A percentile compares a stretch with the other conserved stretches of the same genome.
phyloP scores from a whole-genome alignment of 1,140 invertebrate species.

The Pararge aegeria region DNA sequence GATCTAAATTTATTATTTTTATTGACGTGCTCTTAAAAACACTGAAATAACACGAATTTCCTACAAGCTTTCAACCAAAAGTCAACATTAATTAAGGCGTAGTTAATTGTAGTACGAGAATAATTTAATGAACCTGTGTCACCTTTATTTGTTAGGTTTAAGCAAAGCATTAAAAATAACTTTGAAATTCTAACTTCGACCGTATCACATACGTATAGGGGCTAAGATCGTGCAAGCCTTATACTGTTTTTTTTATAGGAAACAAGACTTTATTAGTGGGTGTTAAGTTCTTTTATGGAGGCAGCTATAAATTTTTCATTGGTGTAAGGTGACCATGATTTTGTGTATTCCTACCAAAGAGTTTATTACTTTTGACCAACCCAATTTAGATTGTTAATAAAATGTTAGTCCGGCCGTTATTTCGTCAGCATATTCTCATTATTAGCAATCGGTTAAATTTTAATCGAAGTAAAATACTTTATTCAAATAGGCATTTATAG shows the following conservation, averaged over 20 bases:
- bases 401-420: too few relatives aligned
- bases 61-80: too few relatives aligned
- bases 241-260: neutral
- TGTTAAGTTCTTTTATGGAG: neutral
- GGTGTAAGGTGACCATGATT: neutral
- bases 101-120: neutral
- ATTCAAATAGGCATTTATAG: too few relatives aligned
- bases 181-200: neutral
- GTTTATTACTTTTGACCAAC: neutral
- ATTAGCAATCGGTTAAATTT: too few relatives aligned
- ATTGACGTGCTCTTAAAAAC: too few relatives aligned
- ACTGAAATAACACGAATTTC: too few relatives aligned
- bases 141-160: slow-evolving; percentile 1
- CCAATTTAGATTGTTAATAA: neutral
- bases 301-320: neutral
- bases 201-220: neutral
- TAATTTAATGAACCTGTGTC: slow-evolving; percentile 2
- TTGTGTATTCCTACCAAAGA: too few relatives aligned
- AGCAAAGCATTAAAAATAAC: neutral
- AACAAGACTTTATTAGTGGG: slow-evolving; percentile 3
- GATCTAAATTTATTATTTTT: too few relatives aligned
- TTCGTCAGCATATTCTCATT: too few relatives aligned
- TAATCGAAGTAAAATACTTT: too few relatives aligned
- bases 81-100: too few relatives aligned
- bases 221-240: neutral